Evolutionary conservation across 2,888 invertebrate species (phyloP), one percentile per base, ranked within the genome.

Genomic region (Harmothoe impar): DNA sequence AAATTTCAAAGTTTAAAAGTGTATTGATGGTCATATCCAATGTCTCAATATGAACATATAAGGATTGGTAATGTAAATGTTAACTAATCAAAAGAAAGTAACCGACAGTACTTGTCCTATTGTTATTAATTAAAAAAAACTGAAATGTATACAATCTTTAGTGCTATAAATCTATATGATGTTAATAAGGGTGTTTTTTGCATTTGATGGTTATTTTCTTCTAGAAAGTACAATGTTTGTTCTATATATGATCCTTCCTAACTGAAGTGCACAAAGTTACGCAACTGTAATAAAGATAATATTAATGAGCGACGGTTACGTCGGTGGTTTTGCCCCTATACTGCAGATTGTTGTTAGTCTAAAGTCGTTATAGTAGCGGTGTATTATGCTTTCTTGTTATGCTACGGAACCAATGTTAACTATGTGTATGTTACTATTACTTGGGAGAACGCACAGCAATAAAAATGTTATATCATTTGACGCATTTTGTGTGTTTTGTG

Each of bases 341-440:
- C 86, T 86, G 86, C 86, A 86, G 86, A 86, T 86, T 86, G 86
- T 86, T 86, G 54, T 86, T 86, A 86, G 25, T 86, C n/a, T 84
- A 84, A 25, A 25, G 86, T 86, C 52, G 54, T 86, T 86, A 86
- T 29, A 31, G 86, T 86, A 86, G 86, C 52, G 0, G 20, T 86
- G 56, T 86, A 86, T 56, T 52, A 86, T 86, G 86, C 86, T 86
- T 86, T 86, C 86, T 86, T 86, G 86, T 86, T 86, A 52, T 86
- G 86, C 86, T 31, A 86, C 56, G 56, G 29, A 84, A 84, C 84
- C 84, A 86, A 52, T 86, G 86, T 86, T 86, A 86, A 86, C 86
- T 86, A 15, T 86, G 25, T 84, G 78, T 78, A 29, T 86, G n/a
- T 29, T 86, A 43, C 10, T 43, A 86, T 54, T 54, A 29, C 86